A percentile compares a stretch with the other conserved stretches of the same genome.
Conservation (phyloP, 2,113 vertebrate genomes). For the Scalopus aquaticus region DNA sequence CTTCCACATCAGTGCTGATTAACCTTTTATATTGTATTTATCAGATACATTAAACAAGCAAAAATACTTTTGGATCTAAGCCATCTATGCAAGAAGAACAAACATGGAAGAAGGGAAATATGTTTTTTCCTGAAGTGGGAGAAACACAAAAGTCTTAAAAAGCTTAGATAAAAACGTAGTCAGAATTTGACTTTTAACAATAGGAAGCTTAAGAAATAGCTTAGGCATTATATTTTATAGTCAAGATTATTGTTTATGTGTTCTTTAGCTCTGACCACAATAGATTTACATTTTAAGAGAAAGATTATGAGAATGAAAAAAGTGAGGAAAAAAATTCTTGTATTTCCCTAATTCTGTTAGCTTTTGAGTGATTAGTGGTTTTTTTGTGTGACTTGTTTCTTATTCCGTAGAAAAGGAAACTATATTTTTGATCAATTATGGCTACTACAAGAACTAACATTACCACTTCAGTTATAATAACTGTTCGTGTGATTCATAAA, state of each 20-base stretch:
- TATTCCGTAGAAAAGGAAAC: neutral
- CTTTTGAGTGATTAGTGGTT: neutral
- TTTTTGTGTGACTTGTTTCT: neutral
- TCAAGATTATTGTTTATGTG: neutral
- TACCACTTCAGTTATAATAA: slow-evolving; percentile 35
- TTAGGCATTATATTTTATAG: neutral
- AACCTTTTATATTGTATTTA: neutral
- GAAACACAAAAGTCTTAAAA: neutral
- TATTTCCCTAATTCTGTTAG: slow-evolving; percentile 47
- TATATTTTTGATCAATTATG: slow-evolving; percentile 14
- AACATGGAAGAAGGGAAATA: slow-evolving; percentile 54
- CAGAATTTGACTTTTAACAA: slow-evolving; percentile 63
- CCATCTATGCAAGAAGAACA: neutral
- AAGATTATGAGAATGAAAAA: neutral
- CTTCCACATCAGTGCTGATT: neutral
- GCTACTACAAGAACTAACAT: slow-evolving; percentile 17
- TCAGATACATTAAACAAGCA: no score
- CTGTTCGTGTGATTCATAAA: slow-evolving; percentile 8
- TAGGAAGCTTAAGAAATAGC: slow-evolving; percentile 48
- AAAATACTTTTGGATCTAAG: slow-evolving; percentile 47
- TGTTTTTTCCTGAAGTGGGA: neutral
- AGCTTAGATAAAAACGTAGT: neutral
- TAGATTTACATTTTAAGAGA: neutral
- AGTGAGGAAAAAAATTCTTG: neutral
- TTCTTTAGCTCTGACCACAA: neutral